Evolutionary conservation across 1,140 invertebrate species (phyloP).

Genomic region (Drosophila dunni): DNA sequence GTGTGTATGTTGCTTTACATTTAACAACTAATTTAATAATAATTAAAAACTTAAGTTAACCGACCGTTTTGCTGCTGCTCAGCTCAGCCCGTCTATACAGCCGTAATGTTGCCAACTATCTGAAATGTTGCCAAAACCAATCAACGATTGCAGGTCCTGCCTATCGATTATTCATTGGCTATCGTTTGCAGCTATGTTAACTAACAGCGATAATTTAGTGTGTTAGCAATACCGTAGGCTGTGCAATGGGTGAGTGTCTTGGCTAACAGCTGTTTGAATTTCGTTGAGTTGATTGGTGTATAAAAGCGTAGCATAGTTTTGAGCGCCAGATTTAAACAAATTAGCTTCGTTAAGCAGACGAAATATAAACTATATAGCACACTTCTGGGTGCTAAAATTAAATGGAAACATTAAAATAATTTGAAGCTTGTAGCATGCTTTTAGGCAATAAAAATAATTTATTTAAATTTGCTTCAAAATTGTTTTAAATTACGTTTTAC

Average conservation of each 20-base stretch:
- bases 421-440: background rate
- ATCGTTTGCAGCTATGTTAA: too few species aligned
- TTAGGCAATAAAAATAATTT: conserved; percentile 3
- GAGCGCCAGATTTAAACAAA: background rate
- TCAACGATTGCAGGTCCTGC: too few species aligned
- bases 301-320: background rate
- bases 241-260: background rate
- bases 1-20: conserved; percentile 1
- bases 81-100: conserved; percentile 30
- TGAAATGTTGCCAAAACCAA: conserved; percentile 22
- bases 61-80: conserved; percentile 32
- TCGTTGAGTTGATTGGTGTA: background rate
- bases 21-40: conserved; percentile 9
- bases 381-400: too few species aligned
- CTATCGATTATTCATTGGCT: too few species aligned
- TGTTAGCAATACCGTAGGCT: background rate
- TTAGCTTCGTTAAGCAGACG: too few species aligned
- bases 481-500: background rate
- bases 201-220: background rate
- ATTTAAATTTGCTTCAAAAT: background rate
- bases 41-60: conserved; percentile 1
- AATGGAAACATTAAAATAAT: background rate
- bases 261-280: background rate
- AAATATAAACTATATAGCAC: too few species aligned
- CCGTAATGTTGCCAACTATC: conserved; percentile 37